These are phyloP conservation scores for Ictalurus furcatus DNA, from an alignment of 2,113 vertebrate species.

Conservation along the genomic window DNA sequence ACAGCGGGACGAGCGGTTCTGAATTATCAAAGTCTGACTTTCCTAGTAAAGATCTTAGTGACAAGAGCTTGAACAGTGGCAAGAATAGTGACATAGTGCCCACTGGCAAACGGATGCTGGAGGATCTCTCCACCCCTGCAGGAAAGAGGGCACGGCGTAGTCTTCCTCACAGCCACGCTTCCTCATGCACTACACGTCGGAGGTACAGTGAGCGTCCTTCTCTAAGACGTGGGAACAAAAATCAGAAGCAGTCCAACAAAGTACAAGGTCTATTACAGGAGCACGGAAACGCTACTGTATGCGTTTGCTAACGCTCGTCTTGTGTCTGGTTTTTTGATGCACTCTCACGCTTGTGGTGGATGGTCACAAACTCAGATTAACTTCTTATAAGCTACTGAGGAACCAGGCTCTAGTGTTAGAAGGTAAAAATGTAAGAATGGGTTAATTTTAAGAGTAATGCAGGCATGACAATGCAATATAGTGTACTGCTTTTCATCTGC, in stretches of 20 bases:
- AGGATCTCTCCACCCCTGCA: slow-evolving; percentile 49
- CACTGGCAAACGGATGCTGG: slow-evolving; percentile 59
- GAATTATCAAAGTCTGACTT: slow-evolving; percentile 53
- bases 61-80: background rate
- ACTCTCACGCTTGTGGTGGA: slow-evolving; percentile 22
- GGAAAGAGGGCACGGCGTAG: slow-evolving; percentile 59
- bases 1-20: slow-evolving; percentile 53
- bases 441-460: slow-evolving; percentile 17
- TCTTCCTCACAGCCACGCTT: slow-evolving; percentile 31
- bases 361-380: slow-evolving; percentile 31
- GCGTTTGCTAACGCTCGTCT: slow-evolving; percentile 65
- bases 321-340: background rate
- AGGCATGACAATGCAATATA: slow-evolving; percentile 31
- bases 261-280: slow-evolving; percentile 60
- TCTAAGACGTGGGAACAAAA: slow-evolving; percentile 49
- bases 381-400: slow-evolving; percentile 53
- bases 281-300: slow-evolving; percentile 66
- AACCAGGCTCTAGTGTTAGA: slow-evolving; percentile 35
- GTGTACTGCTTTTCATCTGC: slow-evolving; percentile 33
- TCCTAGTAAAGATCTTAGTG: slow-evolving; percentile 40
- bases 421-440: slow-evolving; percentile 23
- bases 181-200: slow-evolving; percentile 45
- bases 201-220: slow-evolving; percentile 50
- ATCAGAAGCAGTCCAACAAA: slow-evolving; percentile 60
- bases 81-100: slow-evolving; percentile 47